phyloP scores from a whole-genome alignment of 2,888 invertebrate genomes.

The Luperina nickerlii region DNA sequence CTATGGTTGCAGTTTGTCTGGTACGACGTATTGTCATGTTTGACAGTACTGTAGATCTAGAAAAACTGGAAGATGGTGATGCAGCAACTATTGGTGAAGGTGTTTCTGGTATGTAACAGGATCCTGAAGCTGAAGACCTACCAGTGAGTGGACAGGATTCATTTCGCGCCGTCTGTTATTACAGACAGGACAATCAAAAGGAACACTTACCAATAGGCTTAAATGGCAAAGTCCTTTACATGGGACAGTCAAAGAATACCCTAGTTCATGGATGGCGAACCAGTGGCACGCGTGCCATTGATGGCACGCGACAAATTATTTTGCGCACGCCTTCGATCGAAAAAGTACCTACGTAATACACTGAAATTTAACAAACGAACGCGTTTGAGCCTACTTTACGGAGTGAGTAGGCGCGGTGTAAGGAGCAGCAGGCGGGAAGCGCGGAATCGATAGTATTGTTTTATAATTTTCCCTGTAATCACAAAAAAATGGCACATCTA shows the following conservation, averaged over 20 bases:
- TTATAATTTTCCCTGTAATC: no score
- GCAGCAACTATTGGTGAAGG: constrained; percentile 20
- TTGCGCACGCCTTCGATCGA: no score
- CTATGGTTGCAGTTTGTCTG: constrained; percentile 11
- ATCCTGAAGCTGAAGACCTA: constrained; percentile 12
- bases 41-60: constrained; percentile 6
- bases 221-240: constrained; percentile 25
- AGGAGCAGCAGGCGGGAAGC: no score
- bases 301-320: no score
- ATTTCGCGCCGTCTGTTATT: constrained; percentile 12
- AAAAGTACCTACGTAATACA: no score
- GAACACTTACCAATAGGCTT: constrained; percentile 5
- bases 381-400: no score
- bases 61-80: constrained; percentile 23
- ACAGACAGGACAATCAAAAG: constrained; percentile 5
- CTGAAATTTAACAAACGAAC: no score
- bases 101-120: constrained; percentile 24
- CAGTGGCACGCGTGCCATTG: no score
- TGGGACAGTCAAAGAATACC: constrained; percentile 16
- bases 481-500: no score
- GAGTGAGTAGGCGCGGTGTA: no score
- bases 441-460: no score
- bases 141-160: constrained; percentile 25
- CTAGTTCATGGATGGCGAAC: no score
- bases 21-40: constrained; percentile 15